Base-by-base conservation (phyloP, 2,113 vertebrate species). In the Nematolebias whitei region DNA sequence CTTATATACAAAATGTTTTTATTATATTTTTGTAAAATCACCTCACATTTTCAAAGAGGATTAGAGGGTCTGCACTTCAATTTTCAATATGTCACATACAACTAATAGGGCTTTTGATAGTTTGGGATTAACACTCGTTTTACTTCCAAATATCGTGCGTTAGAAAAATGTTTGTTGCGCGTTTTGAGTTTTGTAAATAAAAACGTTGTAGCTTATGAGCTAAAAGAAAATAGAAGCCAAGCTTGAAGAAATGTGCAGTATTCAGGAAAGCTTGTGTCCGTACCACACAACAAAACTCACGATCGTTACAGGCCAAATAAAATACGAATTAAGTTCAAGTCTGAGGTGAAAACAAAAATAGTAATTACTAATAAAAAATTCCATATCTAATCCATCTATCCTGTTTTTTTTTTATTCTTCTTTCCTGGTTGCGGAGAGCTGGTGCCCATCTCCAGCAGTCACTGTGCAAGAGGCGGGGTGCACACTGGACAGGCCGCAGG, bases 261-360 rank as follows among this genome's bases (percentile, higher is more conserved):
- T 68, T 82, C 15, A 64, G 45, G 63, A 49, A 65, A 22, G 61
- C 73, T 43, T 54, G 53, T 79, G 49, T 68, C 32, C 69, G 48
- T 71, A 81, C 55, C 71, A 57, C 74, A 80, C 60, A 75, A 58
- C 75, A 79, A 82, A 87, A 55, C 69, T 79, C 68, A 67, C 48
- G 69, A 39, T 66, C 44, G 24, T 48, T 61, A 77, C 63, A 77
- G 73, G 50, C 52, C 47, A 72, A 84, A 73, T 60, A 41, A 62
- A 71, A 67, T 54, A 69, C 64, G 71, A 56, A 26, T 53, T 60
- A 55, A 79, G 19, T 53, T 65, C 1, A 52, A 63, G 13, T 61
- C 66, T 16, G 58, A 52, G 50, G 51, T 35, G 26, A 32, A 35
- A 18, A 35, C 51, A 35, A 53, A n/a, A 53, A 19, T 18, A 53